These are phyloP conservation scores for Julus scanicus DNA, from an alignment of 2,888 invertebrate species.

Conservation along the genomic window DNA sequence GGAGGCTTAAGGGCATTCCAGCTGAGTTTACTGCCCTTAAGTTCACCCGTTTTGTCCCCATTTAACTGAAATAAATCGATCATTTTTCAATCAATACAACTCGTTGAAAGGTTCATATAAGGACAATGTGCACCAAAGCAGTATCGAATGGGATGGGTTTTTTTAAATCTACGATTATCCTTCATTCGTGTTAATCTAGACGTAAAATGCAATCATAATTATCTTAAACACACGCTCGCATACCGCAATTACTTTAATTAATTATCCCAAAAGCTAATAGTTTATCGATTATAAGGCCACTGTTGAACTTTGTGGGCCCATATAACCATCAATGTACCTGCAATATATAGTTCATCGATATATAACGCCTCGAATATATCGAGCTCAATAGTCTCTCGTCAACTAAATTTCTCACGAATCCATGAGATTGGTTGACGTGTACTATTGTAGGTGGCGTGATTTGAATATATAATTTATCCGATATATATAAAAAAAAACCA, in stretches of 20 bases:
- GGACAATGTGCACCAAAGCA: not conserved
- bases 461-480: constrained; percentile 43
- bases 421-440: not conserved
- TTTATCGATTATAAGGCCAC: not conserved
- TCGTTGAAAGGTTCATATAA: constrained; percentile 23
- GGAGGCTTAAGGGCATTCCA: constrained; percentile 28
- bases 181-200: constrained; percentile 12
- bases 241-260: constrained; percentile 29
- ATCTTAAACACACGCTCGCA: not conserved
- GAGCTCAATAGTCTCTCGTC: not conserved
- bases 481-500: not conserved
- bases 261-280: constrained; percentile 1
- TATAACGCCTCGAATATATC: not conserved
- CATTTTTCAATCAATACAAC: constrained; percentile 11
- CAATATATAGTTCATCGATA: not conserved
- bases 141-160: not conserved
- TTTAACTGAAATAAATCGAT: constrained; percentile 27
- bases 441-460: constrained; percentile 30
- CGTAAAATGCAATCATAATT: constrained; percentile 43
- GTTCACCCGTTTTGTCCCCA: constrained; percentile 40
- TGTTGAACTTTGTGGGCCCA: not conserved
- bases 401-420: not conserved
- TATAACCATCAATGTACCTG: not conserved
- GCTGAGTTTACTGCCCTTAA: constrained; percentile 40
- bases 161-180: constrained; percentile 31